These are phyloP conservation scores for Gymnoscelis rufifasciata DNA, from an alignment of 2,888 invertebrate genomes.

Conservation along the genomic window DNA sequence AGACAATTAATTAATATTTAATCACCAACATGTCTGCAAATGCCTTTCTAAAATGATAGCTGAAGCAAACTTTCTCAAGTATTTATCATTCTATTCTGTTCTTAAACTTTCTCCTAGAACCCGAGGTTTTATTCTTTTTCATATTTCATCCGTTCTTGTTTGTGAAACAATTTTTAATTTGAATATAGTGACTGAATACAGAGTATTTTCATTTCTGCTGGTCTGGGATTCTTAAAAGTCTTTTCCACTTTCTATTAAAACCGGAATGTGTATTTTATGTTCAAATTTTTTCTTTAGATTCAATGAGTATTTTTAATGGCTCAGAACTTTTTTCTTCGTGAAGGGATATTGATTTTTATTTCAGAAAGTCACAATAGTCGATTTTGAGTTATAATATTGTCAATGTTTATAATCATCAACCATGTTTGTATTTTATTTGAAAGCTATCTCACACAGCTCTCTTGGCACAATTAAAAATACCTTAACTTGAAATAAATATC, in stretches of 20 bases:
- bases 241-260: background rate
- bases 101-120: conserved; percentile 41
- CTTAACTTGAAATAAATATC: no score
- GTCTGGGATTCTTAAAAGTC: conserved; percentile 2
- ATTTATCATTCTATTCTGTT: conserved; percentile 50
- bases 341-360: no score
- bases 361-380: no score
- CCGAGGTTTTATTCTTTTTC: conserved; percentile 23
- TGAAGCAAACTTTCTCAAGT: conserved; percentile 13
- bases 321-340: no score
- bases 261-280: background rate
- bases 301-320: no score
- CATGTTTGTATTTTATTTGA: no score
- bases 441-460: no score
- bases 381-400: no score
- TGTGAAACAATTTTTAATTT: conserved; percentile 27
- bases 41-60: background rate
- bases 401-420: no score
- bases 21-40: background rate
- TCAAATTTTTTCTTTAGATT: no score
- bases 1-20: no score
- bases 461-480: no score
- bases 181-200: conserved; percentile 18
- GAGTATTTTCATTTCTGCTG: conserved; percentile 13
- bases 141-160: conserved; percentile 32